Conservation (phyloP, 2,888 invertebrate species). For the Cephalotes varians region DNA sequence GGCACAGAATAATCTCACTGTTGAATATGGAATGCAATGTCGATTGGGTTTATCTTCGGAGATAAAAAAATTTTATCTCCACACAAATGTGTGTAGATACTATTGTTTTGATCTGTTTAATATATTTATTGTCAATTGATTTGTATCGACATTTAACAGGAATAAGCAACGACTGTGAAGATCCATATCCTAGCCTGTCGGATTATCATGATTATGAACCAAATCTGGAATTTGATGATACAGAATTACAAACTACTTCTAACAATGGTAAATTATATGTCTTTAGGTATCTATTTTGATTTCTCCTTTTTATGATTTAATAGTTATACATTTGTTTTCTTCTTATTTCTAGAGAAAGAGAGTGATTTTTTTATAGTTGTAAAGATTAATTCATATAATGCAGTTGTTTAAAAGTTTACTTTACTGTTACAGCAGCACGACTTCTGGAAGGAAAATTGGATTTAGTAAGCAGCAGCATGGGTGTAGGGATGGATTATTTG, state of each 20-base stretch:
- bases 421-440: constrained; percentile 78
- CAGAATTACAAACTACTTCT: constrained; percentile 92
- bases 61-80: neutral
- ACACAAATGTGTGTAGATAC: neutral
- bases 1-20: neutral
- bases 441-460: constrained; percentile 85
- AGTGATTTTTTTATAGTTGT: too few species aligned
- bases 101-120: neutral
- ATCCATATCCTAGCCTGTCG: constrained; percentile 94
- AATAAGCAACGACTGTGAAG: constrained; percentile 88
- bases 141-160: constrained; percentile 69
- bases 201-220: constrained; percentile 98
- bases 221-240: constrained; percentile 98
- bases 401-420: constrained; percentile 5
- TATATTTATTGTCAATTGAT: constrained; percentile 14
- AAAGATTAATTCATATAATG: neutral
- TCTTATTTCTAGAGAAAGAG: neutral
- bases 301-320: constrained; percentile 39
- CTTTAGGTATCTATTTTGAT: neutral
- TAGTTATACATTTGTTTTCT: constrained; percentile 15
- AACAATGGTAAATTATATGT: constrained; percentile 88
- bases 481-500: constrained; percentile 86
- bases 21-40: neutral
- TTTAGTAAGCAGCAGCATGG: constrained; percentile 80
- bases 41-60: neutral